Base-by-base conservation (phyloP, 2,797 vertebrate genomes). In the Danionella dracula region DNA sequence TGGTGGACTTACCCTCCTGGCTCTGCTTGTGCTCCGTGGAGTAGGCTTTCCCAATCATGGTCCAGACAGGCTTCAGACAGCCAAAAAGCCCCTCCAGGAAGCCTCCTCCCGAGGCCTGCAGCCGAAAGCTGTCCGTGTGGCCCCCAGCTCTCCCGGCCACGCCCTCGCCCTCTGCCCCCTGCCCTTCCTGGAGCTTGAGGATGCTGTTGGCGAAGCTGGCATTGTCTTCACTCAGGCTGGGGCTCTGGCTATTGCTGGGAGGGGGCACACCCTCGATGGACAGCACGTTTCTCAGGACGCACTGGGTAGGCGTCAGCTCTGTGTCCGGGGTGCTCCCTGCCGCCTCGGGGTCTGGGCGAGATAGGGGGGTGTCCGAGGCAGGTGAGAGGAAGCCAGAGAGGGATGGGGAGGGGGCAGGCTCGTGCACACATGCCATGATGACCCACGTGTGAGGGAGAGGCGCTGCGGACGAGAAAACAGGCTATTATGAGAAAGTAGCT, bases 1-100 rank as follows among this genome's bases (percentile, higher is more conserved):
- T 3, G 6, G 6, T 27, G 71, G 73, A 78, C 89, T 85, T 77
- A 96, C 94, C 93, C 76, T 94, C 93, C 32, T 93, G 87, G 45
- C 84, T 88, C 31, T 95, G 93, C 64, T 97, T 97, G 89, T 96
- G 93, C 70, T 97, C 94, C 0, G 94, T 95, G 44, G 93, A 92
- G 79, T 95, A 96, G 5, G 95, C 94, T 79, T 96, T 96, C 79
- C 95, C 95, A 13, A 97, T 94, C 94, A 97, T 96, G 58, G 91
- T 95, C 95, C 94, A 96, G 68, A 97, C 95, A 1, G 95, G 95
- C 51, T 90, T 90, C 35, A 97, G 87, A 82, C 95, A 97, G 29
- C 94, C 94, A 72, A 97, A 96, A 44, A 97, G 87, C 41, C 95
- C 95, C 79, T 96, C 94, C 69, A 96, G 89, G 80, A 97, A 95